Conservation (phyloP, 2,113 vertebrate species). For the Octodon degus region DNA sequence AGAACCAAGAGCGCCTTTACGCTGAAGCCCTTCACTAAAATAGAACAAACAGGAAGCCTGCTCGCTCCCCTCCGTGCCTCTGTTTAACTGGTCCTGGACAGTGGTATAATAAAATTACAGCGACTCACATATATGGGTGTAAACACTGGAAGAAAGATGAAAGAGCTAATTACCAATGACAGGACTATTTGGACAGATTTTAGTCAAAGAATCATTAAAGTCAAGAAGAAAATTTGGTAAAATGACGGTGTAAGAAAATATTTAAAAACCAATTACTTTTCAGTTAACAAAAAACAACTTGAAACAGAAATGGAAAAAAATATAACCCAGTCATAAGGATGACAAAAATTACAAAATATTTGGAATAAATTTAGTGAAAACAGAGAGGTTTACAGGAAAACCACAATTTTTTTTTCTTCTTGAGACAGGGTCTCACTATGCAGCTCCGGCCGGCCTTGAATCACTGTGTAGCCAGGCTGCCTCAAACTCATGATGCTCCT, state of each 20-base stretch:
- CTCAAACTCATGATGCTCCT: not conserved
- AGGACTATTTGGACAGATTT: not conserved
- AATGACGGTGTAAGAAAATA: not conserved
- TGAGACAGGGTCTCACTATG: not conserved
- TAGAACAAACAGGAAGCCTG: not conserved
- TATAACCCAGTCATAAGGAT: not conserved
- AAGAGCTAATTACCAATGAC: not conserved
- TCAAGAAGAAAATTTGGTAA: not conserved
- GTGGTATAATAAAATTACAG: not conserved
- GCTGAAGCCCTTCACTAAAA: not conserved
- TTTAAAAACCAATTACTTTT: not conserved
- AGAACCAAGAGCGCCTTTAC: not conserved
- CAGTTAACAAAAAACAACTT: not conserved
- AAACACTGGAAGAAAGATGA: not conserved
- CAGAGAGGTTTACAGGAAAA: not conserved
- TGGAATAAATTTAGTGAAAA: constrained; percentile 6
- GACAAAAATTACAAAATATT: not conserved
- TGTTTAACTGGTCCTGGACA: not conserved
- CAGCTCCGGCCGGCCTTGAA: not conserved
- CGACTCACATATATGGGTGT: not conserved
- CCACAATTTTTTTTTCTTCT: not conserved
- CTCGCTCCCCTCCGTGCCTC: not conserved
- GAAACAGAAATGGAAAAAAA: constrained; percentile 8
- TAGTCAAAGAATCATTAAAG: constrained; percentile 2
- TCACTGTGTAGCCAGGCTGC: not conserved